Evolutionary conservation across 2,113 vertebrate species (phyloP), one percentile per base, ranked within the genome.

Genomic region (Oxyruncus cristatus): DNA sequence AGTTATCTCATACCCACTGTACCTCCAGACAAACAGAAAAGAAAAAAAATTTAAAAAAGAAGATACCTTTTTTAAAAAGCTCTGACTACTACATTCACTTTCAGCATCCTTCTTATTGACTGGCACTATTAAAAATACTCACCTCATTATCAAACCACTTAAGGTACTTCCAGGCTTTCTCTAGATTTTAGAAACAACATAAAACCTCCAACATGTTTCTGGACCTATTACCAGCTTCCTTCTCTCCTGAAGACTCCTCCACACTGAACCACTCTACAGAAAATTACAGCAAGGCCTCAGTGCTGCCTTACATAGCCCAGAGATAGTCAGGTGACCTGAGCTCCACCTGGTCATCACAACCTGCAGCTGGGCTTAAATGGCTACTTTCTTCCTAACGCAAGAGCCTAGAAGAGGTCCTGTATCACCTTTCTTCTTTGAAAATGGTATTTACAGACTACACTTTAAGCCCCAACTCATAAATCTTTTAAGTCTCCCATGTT

Each of bases 261-360:
- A 2, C 7, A 0, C 12, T 12, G 6, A 50, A 12, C 4, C 5
- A 9, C 13, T 6, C 21, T 2, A 9, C 2, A 37, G 1, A 37
- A 63, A 66, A 49, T 3, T 1, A 0, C 2, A 44, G 0, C 0
- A 5, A 17, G 2, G 1, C 42, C 58, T 61, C 83, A 44, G 9
- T 13, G 23, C 13, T 68, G 39, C 11, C 12, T 84, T n/a, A 58
- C 2, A 2, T 11, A 82, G 27, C 33, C 4, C 26, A 53, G 32
- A 21, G 16, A 68, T 1, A 56, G 9, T 18, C 73, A 66, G 68
- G 18, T 71, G 50, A 46, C 0, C 0, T 20, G 16, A 65, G 49
- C 13, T 75, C 53, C 33, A 75, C 6, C 30, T 53, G 39, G 5
- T 14, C 70, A 89, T 55, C 33, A 67, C 50, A 61, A 44, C 11